Conservation (phyloP, 2,113 vertebrate species). For the Eonycteris spelaea region DNA sequence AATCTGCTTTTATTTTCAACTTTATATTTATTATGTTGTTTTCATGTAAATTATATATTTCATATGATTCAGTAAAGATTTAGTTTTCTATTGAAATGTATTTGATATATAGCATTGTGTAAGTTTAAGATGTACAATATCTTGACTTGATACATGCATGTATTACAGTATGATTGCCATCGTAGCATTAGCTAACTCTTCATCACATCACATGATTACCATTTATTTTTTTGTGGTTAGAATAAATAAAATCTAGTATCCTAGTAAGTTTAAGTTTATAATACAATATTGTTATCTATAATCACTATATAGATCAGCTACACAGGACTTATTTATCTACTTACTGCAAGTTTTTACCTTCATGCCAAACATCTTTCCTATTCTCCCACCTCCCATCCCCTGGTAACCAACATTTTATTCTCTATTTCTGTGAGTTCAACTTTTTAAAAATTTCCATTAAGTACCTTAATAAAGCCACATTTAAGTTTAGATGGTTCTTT, state of each 20-base stretch:
- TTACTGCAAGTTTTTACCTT: neutral
- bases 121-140: neutral
- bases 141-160: neutral
- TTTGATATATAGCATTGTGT: neutral
- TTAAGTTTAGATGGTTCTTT: neutral
- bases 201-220: neutral
- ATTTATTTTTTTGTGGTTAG: neutral
- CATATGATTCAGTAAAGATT: neutral
- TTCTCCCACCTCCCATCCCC: too few species aligned
- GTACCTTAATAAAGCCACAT: neutral
- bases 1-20: neutral
- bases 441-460: neutral
- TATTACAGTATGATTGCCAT: neutral
- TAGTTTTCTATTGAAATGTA: neutral
- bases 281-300: neutral
- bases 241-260: neutral
- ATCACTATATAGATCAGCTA: neutral
- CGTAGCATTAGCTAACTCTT: neutral
- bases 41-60: neutral
- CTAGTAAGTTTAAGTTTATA: neutral
- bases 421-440: neutral
- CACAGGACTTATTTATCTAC: neutral
- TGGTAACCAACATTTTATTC: neutral
- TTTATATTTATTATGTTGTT: neutral
- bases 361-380: neutral